Base-by-base conservation (phyloP, 2,797 vertebrate species). In the Cichlasoma orientale region DNA sequence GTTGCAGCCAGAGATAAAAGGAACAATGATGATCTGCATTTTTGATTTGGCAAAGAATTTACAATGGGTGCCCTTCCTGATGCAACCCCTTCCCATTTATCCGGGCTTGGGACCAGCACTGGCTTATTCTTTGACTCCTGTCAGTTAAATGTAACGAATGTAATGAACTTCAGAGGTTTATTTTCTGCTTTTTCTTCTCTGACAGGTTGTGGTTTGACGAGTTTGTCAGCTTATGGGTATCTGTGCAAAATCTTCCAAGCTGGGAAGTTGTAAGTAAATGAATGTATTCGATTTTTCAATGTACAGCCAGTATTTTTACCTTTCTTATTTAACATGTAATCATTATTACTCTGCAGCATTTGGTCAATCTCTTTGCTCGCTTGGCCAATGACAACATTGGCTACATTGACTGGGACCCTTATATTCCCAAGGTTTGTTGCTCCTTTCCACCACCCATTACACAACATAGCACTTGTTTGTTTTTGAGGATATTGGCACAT, bases 381-480 rank as follows among this genome's bases (percentile, higher is more conserved):
- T 91, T 99, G 94, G 97, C 98, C 78, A 97, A 96, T 77, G 98
- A 99, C 94, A 99, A 98, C 95, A 99, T 99, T n/a, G 98, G 98
- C 79, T 99, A 99, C 95, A 97, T 99, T 85, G 96, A 98, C 76
- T 99, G 98, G 98, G 98, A 99, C 93, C 97, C 97, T 0, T 98
- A 97, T 89, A 97, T 99, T 90, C 97, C 98, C 53, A 98, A 98
- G 98, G 98, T 98, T 92, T 90, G 89, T 89, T 70, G 18, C 47
- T 14, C 8, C 10, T 41, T 66, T 19, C 21, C 54, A 44, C 14
- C 27, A 21, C 18, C 21, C 2, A 16, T 5, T 41, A 47, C 21
- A 50, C 56, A 66, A 38, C 56, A 31, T 4, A 19, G 16, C 4
- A 54, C 41, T 57, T 56, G 66, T 77, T 86, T 86, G 80, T 90